Conservation (phyloP, 2,888 invertebrate genomes). For the Nomada goodeniana region DNA sequence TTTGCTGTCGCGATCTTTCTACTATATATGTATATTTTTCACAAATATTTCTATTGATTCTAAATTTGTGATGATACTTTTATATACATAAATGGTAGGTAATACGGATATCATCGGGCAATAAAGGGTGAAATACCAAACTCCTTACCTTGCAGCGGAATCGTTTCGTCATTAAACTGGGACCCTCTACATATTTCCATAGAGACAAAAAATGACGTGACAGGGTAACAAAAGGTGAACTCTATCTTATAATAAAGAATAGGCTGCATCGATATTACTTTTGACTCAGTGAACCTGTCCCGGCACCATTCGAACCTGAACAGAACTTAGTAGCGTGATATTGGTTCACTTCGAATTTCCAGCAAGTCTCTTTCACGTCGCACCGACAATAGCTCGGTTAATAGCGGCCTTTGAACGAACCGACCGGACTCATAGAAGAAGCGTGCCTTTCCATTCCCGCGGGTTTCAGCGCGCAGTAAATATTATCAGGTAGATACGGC, state of each 20-base stretch:
- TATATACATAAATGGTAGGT: too few species aligned
- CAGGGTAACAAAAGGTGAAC: too few species aligned
- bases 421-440: constrained; percentile 13
- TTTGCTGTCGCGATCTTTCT: too few species aligned
- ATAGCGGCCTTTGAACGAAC: constrained; percentile 38
- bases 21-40: too few species aligned
- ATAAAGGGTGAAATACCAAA: too few species aligned
- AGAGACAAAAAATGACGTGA: not conserved
- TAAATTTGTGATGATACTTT: too few species aligned
- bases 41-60: too few species aligned
- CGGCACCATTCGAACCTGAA: not conserved
- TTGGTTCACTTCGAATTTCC: constrained; percentile 30
- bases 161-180: too few species aligned
- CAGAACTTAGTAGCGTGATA: constrained; percentile 49
- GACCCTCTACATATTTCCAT: not conserved
- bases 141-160: too few species aligned
- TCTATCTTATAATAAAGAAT: not conserved
- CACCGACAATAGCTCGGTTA: constrained; percentile 44
- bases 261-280: not conserved
- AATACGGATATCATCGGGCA: too few species aligned
- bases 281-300: not conserved
- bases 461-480: constrained; percentile 46
- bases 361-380: constrained; percentile 24
- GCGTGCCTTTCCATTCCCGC: not conserved
- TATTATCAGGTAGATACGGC: constrained; percentile 52